Conservation (phyloP, 1,140 invertebrate species). For the Mercenaria mercenaria region DNA sequence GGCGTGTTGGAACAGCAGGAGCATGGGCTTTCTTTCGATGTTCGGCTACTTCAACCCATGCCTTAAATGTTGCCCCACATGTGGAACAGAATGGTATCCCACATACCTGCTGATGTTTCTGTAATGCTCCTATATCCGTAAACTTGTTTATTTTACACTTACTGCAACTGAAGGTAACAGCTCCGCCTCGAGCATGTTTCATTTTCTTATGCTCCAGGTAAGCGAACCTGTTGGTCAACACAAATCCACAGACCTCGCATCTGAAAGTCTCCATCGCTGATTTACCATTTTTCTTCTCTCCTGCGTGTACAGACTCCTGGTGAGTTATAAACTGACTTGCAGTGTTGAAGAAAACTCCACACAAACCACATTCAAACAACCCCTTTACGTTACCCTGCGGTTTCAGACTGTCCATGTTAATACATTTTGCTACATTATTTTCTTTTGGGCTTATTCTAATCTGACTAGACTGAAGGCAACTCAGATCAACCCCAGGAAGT, state of each 20-base stretch:
- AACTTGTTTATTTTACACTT: slow-evolving; percentile 34
- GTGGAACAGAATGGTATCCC: slow-evolving; percentile 29
- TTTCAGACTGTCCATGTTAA: not conserved
- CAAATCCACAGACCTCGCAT: slow-evolving; percentile 57
- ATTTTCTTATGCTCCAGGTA: slow-evolving; percentile 60
- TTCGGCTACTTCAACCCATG: slow-evolving; percentile 43
- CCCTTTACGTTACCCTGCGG: slow-evolving; percentile 34
- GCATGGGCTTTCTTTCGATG: slow-evolving; percentile 34
- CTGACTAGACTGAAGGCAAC: not conserved
- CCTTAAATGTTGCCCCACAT: slow-evolving; percentile 34
- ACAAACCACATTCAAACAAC: slow-evolving; percentile 61
- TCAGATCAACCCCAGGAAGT: slow-evolving; percentile 36
- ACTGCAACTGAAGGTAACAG: slow-evolving; percentile 3
- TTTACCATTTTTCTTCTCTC: slow-evolving; percentile 15
- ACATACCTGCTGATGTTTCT: slow-evolving; percentile 27
- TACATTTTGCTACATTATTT: not conserved
- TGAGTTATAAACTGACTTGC: slow-evolving; percentile 56
- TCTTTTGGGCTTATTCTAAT: not conserved
- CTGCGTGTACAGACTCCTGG: slow-evolving; percentile 29
- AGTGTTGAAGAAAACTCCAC: slow-evolving; percentile 55
- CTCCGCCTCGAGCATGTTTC: slow-evolving; percentile 38
- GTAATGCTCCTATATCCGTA: not conserved
- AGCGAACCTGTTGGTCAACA: slow-evolving; percentile 54
- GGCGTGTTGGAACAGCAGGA: not conserved
- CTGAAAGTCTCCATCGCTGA: slow-evolving; percentile 60